Evolutionary conservation across 2,797 vertebrate genomes (phyloP), one percentile per base, ranked within the genome.

Genomic region (Gymnocypris eckloni): DNA sequence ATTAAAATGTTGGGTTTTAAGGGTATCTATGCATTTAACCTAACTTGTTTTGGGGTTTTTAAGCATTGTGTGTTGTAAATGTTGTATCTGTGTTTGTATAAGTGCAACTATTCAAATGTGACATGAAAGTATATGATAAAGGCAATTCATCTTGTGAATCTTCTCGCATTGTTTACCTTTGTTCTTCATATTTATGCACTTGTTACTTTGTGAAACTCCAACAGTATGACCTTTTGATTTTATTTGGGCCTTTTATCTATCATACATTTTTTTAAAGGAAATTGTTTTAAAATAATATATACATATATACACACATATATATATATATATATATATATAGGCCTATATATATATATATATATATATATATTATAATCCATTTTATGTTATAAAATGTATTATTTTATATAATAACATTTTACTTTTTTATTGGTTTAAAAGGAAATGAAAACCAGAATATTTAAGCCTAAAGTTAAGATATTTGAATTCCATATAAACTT

Each of bases 191-290:
- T 64, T 69, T 64, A 37, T 76, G 69, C 45, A 59, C 79, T 66
- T 82, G 41, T 76, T 82, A 83, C 20, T 83, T 77, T 90, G 83
- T 89, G 89, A 15, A 78, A 82, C 48, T 79, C 59, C 50, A 91
- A 84, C 84, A 90, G 81, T 64, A 76, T 89, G 90, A 81, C 87
- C 86, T 87, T 81, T 81, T 86, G 85, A 87, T 89, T 92, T 93
- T 83, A 3, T 91, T 93, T 59, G 39, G 25, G 90, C 89, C 90
- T 91, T 94, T 92, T 92, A 82, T 76, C 25, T 91, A 89, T 91
- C 92, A 77, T 91, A 90, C 79, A 72, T 75, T 81, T 66, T 66
- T 37, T 10, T 4, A 70, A 54, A 20, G 16, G 1, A 1, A 15
- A 25, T 48, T 22, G 20, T 20, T 67, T 67, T 66, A 8, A 18